Evolutionary conservation across 2,888 invertebrate species (phyloP), one percentile per base, ranked within the genome.

Genomic region (Strigamia maritima): DNA sequence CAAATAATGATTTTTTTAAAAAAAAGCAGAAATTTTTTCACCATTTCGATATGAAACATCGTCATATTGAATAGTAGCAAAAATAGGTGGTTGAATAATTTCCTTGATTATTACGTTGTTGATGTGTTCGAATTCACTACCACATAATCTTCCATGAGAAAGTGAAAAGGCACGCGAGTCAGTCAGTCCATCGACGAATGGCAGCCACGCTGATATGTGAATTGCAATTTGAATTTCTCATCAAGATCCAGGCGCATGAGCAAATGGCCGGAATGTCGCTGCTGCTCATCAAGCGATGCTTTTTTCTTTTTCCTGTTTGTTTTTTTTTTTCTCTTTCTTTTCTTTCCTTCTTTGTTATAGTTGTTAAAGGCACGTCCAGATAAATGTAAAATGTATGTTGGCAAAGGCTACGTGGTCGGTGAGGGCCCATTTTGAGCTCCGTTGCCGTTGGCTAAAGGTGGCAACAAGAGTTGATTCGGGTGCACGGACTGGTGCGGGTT

Each of bases 401-500:
- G 54, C 49, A n/a, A 65, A 74, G 54, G 74, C 80, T 80, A 80
- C 80, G 80, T 80, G 38, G 79, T 75, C 38, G 74, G 75, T 28
- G 76, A 38, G 35, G 78, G 80, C 6, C 75, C 75, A 24, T 65
- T 65, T 65, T 65, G 60, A 65, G 60, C 60, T 16, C 54, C 77
- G 24, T 60, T 49, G 70, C 54, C 77, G 49, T 60, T 65, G 60
- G 22, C 24, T 19, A 44, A 19, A 16, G 28, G 22, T 28, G 40
- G 22, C 26, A 54, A 22, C 28, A 77, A 78, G 35, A 35, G 75
- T 28, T 54, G 77, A 44, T 74, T 44, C 22, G 75, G 54, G 35
- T 75, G 77, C 77, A 60, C 35, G 22, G 74, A 79, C 19, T 76
- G 81, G 44, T 81, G 80, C n/a, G 82, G 80, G 80, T 81, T 80